A percentile compares a stretch with the other conserved stretches of the same genome.
Conservation (phyloP, 2,888 invertebrate species). For the Heliothis peltigera region DNA sequence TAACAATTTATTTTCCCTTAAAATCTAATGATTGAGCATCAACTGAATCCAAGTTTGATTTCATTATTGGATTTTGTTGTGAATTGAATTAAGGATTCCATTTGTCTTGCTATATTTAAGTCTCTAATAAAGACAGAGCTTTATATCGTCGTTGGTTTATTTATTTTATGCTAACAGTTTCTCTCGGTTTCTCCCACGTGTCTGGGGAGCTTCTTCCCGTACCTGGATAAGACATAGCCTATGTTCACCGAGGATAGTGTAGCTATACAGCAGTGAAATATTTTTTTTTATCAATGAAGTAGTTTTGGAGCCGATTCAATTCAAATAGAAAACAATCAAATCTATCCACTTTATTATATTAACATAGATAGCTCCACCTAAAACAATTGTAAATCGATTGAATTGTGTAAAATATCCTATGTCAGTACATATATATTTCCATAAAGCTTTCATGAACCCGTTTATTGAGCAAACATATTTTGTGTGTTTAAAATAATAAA, state of each 20-base stretch:
- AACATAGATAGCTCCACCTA: too few species aligned
- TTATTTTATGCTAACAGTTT: too few species aligned
- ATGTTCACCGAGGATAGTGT: too few species aligned
- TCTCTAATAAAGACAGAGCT: not conserved
- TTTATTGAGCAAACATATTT: slow-evolving; percentile 50
- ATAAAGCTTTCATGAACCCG: slow-evolving; percentile 29
- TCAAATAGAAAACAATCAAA: too few species aligned
- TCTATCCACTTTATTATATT: too few species aligned
- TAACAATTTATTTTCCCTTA: slow-evolving; percentile 3
- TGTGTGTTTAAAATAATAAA: slow-evolving; percentile 64
- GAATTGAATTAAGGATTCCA: slow-evolving; percentile 19
- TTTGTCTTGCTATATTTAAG: slow-evolving; percentile 2
- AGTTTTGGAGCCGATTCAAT: too few species aligned
- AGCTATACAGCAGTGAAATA: too few species aligned
- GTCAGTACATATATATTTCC: slow-evolving; percentile 7
- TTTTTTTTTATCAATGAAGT: too few species aligned
- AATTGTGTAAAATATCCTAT: not conserved
- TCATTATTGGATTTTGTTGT: slow-evolving; percentile 5
- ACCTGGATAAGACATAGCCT: too few species aligned
- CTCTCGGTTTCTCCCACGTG: too few species aligned
- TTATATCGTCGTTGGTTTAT: not conserved
- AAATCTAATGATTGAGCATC: slow-evolving; percentile 3
- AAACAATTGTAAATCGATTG: not conserved
- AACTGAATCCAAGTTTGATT: not conserved
- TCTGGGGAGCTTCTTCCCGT: too few species aligned